phyloP scores from a whole-genome alignment of 2,113 vertebrate genomes.

The Piaya cayana region DNA sequence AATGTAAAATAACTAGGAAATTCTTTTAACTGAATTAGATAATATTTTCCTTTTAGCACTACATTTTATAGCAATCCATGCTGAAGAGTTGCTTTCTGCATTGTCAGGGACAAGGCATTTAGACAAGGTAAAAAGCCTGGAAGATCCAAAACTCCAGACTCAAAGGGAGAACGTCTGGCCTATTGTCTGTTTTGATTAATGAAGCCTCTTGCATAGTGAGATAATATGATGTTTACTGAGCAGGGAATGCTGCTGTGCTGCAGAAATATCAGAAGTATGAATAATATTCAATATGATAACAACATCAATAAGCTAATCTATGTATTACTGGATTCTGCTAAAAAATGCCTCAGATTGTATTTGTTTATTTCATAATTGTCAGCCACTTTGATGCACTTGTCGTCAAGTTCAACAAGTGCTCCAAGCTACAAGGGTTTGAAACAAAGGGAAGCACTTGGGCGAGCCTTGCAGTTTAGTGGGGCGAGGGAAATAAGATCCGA shows the following conservation, averaged over 20 bases:
- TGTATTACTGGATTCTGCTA: neutral
- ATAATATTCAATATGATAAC: neutral
- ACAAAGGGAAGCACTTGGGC: slow-evolving; percentile 45
- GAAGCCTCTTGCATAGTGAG: slow-evolving; percentile 19
- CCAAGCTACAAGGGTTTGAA: slow-evolving; percentile 43
- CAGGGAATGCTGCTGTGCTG: neutral
- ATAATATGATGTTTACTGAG: slow-evolving; percentile 13
- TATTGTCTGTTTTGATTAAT: slow-evolving; percentile 59
- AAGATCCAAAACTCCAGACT: neutral
- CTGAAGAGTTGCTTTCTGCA: neutral
- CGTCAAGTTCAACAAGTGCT: slow-evolving; percentile 71
- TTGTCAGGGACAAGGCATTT: neutral
- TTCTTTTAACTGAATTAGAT: neutral
- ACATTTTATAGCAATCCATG: accelerated
- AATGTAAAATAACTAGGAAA: neutral
- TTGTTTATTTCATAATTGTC: slow-evolving; percentile 71
- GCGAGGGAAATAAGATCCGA: neutral
- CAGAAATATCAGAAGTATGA: neutral
- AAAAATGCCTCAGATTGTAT: slow-evolving; percentile 15
- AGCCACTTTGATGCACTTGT: slow-evolving; percentile 55
- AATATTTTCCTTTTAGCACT: neutral
- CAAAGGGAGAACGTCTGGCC: neutral
- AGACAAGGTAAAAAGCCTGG: neutral
- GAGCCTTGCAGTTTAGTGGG: neutral
- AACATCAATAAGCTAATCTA: neutral